Evolutionary conservation across 2,888 invertebrate genomes (phyloP), one percentile per base, ranked within the genome.

Genomic region (Hyles lineata): DNA sequence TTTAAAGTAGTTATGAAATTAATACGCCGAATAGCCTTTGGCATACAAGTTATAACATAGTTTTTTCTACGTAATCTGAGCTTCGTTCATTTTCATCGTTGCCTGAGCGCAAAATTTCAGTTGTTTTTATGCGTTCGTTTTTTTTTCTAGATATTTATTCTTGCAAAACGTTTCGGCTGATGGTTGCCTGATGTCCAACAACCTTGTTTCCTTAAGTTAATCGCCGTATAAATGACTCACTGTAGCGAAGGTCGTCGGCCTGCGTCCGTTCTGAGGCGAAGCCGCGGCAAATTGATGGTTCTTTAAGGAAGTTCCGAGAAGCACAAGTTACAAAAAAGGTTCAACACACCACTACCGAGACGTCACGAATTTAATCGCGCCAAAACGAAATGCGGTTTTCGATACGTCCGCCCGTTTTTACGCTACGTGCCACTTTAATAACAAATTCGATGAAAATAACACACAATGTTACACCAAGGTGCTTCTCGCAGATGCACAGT

Each of bases 261-360:
- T 78, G 81, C 75, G 80, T 76, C 77, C 76, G 75, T 76, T 81
- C 78, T 81, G 78, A 82, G 79, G 80, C 84, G 82, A 80, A 82
- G 83, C 85, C 86, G 84, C 85, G 76, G 80, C 82, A 85, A 88
- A 88, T 87, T 84, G 85, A 78, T 78, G 83, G 80, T 83, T 84
- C 84, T 84, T 83, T 82, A 84, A 85, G 86, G 86, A 87, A 86
- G 84, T 87, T 87, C 85, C 77, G 78, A 87, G 87, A 89, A 88
- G 79, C 82, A 79, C 81, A 80, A 81, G 77, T 76, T 77, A 81
- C 78, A 84, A 87, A 87, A 85, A 86, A 84, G 73, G 70, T 79
- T 77, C 80, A 78, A 76, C 80, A 80, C 77, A 79, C 79, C 74
- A 79, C 81, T 76, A 78, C 78, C 80, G 78, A 81, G 70, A 71